These are phyloP conservation scores for Poeciliopsis turneri DNA, from an alignment of 2,797 vertebrate species.

Conservation along the genomic window DNA sequence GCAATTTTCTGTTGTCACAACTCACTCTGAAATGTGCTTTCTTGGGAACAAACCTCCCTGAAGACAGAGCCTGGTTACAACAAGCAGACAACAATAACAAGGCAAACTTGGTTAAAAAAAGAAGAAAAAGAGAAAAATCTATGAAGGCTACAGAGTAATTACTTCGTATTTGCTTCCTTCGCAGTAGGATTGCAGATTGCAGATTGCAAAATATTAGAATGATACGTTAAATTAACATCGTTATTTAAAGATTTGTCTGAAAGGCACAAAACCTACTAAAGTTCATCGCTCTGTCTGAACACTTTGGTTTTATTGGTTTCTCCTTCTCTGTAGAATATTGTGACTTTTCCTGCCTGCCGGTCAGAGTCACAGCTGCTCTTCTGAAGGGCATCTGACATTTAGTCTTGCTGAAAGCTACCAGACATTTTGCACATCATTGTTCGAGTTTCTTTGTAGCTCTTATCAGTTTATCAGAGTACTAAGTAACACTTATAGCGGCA, in stretches of 20 bases:
- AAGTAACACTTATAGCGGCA: constrained; percentile 35
- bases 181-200: background rate
- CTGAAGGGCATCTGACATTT: constrained; percentile 53
- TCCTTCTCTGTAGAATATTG: constrained; percentile 18
- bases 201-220: background rate
- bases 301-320: constrained; percentile 29
- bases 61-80: constrained; percentile 12
- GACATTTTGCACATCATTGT: constrained; percentile 28
- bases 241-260: constrained; percentile 24
- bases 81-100: constrained; percentile 7
- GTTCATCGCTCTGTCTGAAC: constrained; percentile 31
- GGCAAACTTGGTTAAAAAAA: background rate
- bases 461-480: constrained; percentile 29
- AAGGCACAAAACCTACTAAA: constrained; percentile 21
- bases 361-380: constrained; percentile 54
- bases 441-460: constrained; percentile 33
- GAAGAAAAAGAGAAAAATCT: background rate
- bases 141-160: background rate
- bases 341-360: constrained; percentile 26
- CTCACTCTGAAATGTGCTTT: background rate
- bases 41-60: constrained; percentile 9
- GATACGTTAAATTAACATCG: constrained; percentile 19
- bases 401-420: constrained; percentile 33
- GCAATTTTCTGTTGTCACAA: constrained; percentile 19
- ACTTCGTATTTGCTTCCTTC: constrained; percentile 9